Evolutionary conservation across 2,888 invertebrate genomes (phyloP).

Genomic region (Euphydryas editha): DNA sequence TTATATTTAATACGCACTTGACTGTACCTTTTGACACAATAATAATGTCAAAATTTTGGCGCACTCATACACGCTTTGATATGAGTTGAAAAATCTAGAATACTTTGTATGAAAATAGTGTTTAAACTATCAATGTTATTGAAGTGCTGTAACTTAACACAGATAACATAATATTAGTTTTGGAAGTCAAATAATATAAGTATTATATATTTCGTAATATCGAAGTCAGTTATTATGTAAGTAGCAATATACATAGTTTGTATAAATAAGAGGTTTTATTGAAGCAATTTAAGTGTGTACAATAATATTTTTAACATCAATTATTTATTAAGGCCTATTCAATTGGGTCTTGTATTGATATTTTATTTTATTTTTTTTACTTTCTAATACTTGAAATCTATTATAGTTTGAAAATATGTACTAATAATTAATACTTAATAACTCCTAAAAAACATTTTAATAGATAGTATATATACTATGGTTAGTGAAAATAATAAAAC

Average conservation of each 20-base stretch:
- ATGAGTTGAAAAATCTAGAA: too few relatives aligned
- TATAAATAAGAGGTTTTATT: slow-evolving; percentile 25
- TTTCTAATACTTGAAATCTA: background rate
- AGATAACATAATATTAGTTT: background rate
- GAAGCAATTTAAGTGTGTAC: slow-evolving; percentile 11
- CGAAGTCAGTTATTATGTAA: slow-evolving; percentile 9
- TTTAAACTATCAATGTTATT: background rate
- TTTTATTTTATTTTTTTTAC: background rate
- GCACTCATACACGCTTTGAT: too few relatives aligned
- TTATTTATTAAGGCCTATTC: slow-evolving; percentile 3
- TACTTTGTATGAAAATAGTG: too few relatives aligned
- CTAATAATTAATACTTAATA: background rate
- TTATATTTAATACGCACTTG: too few relatives aligned
- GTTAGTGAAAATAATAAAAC: too few relatives aligned
- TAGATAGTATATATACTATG: too few relatives aligned
- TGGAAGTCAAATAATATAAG: background rate
- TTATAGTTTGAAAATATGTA: background rate
- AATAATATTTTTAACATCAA: slow-evolving; percentile 5
- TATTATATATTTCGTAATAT: background rate
- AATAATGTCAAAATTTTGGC: too few relatives aligned
- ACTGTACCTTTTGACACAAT: too few relatives aligned
- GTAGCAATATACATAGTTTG: background rate
- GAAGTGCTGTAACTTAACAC: background rate
- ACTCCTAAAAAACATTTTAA: too few relatives aligned
- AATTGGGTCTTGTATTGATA: background rate